Base-by-base conservation (phyloP, 2,888 invertebrate species). In the Andrena flavipes region DNA sequence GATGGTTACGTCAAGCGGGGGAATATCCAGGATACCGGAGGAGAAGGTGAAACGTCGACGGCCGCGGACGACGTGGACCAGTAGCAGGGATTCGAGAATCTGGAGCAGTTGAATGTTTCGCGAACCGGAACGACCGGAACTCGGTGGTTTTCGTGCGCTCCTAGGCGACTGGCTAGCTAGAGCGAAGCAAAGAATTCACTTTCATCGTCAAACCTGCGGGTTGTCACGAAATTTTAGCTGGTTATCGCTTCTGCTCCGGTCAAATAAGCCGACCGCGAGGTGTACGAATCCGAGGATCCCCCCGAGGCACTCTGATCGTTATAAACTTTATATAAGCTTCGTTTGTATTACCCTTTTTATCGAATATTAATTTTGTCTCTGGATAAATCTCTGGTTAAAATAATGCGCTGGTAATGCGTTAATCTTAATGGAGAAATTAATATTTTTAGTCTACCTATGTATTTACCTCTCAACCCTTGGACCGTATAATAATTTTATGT, bases 151-250 rank as follows among this genome's bases (percentile, higher is more conserved):
- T 77, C 67, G 35, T 49, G 48, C 20, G 26, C 35, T 49, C 33
- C 35, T 51, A 51, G 59, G 20, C 67, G 8, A 35, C 30, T 42
- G 65, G 35, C 49, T 82, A 80, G 72, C 62, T 68, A 67, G 48
- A 62, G 49, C 59, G 30, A 62, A 62, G 49, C 76, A 62, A 86
- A 81, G 83, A 90, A 90, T 87, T 87, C 84, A 86, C 90, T 90
- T 90, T 90, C 90, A 85, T 90, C 77, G 67, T 80, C 56, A 20
- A 23, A 54, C 48, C 5, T 8, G 13, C 23, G 29, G 26, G 16
- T 48, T 48, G 35, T 42, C 64, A 20, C 6, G 35, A 10, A 65
- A 70, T 64, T 67, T 71, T 60, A 67, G 20, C 49, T 30, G 51
- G n/a, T 71, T 71, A 80, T 65, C 80, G 8, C 42, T 65, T 54